Evolutionary conservation across 1,140 invertebrate species (phyloP).

Genomic region (Holcopasites calliopsidis): DNA sequence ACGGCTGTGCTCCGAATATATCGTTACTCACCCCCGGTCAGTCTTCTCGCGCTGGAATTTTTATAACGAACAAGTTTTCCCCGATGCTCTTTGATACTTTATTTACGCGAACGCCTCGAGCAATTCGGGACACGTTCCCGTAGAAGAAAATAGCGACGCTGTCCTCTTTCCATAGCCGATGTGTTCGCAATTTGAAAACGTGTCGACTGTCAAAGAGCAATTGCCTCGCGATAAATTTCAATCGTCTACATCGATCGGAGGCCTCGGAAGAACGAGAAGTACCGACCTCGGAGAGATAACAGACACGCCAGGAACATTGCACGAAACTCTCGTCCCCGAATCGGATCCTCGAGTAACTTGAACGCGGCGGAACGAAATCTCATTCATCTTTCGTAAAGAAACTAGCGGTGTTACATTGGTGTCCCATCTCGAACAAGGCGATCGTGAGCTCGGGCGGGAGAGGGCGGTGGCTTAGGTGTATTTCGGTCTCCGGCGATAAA

Average conservation of each 20-base stretch:
- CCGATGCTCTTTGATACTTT: neutral
- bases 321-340: neutral
- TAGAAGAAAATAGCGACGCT: too few relatives aligned
- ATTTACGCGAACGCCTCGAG: too few relatives aligned
- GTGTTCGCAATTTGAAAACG: too few relatives aligned
- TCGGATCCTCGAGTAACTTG: slow-evolving; percentile 15
- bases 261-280: neutral
- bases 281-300: neutral
- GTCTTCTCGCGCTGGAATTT: neutral
- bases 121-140: too few relatives aligned
- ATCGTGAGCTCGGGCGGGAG: slow-evolving; percentile 4
- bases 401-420: slow-evolving; percentile 28
- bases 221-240: neutral
- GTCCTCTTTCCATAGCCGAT: neutral
- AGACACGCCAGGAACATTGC: neutral
- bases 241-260: neutral
- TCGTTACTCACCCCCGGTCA: neutral
- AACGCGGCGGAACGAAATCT: slow-evolving; percentile 8
- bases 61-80: neutral
- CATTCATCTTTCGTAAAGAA: slow-evolving; percentile 27
- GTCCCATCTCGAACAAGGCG: slow-evolving; percentile 38
- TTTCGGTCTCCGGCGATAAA: slow-evolving; percentile 74
- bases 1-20: slow-evolving; percentile 5
- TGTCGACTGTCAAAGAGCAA: neutral
- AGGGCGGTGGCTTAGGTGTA: slow-evolving; percentile 53